Percentiles rank a stretch among this genome's conserved stretches.
Evolutionary conservation across 1,140 invertebrate genomes (phyloP).

Genomic region (Aphis gossypii): DNA sequence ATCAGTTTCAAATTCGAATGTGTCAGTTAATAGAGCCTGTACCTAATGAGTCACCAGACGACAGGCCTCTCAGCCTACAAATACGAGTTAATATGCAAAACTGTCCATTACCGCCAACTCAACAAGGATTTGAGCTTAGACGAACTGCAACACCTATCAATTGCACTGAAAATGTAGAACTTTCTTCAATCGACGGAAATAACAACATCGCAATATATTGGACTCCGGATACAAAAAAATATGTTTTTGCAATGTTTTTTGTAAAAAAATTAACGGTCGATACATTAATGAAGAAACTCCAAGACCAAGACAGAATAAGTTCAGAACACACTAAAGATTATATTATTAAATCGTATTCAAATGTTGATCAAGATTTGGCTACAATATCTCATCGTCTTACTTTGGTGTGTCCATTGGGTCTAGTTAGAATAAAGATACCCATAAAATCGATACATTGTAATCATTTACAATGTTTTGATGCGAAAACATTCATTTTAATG

Average conservation of each 20-base stretch:
- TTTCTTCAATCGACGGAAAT: slow-evolving; percentile 89
- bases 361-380: slow-evolving; percentile 57
- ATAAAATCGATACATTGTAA: slow-evolving; percentile 88
- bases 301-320: slow-evolving; percentile 85
- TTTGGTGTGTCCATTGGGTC: slow-evolving; percentile 82
- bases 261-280: slow-evolving; percentile 86
- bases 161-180: slow-evolving; percentile 88
- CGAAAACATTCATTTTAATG: slow-evolving; percentile 94
- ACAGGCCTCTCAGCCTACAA: slow-evolving; percentile 39
- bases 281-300: slow-evolving; percentile 82
- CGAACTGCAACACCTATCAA: slow-evolving; percentile 96
- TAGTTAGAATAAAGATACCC: slow-evolving; percentile 92
- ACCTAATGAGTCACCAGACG: slow-evolving; percentile 24
- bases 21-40: not conserved
- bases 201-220: slow-evolving; percentile 87
- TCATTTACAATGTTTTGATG: slow-evolving; percentile 98
- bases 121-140: too few relatives aligned
- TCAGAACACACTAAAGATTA: slow-evolving; percentile 80
- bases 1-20: slow-evolving; percentile 45
- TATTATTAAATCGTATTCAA: slow-evolving; percentile 19
- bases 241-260: slow-evolving; percentile 85
- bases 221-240: slow-evolving; percentile 84
- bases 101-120: slow-evolving; percentile 64
- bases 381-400: slow-evolving; percentile 58
- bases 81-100: not conserved